phyloP scores from a whole-genome alignment of 2,888 invertebrate species.

The Chrysomela aeneicollis region DNA sequence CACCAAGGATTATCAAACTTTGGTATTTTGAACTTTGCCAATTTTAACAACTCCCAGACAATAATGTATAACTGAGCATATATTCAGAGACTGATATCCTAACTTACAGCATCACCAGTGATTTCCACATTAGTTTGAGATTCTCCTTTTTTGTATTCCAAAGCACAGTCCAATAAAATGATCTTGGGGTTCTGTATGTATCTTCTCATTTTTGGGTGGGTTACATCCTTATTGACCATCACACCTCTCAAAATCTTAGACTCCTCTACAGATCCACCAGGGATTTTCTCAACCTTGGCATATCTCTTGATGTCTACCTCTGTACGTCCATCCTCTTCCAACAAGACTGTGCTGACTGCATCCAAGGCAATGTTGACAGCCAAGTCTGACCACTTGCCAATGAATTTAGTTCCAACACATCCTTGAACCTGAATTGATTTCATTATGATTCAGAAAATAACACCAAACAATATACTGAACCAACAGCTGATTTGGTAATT shows the following conservation, averaged over 20 bases:
- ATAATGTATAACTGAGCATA: too few species aligned
- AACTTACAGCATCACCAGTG: conserved; percentile 77
- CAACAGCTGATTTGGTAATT: too few species aligned
- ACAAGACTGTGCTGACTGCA: conserved; percentile 90
- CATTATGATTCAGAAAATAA: conserved; percentile 2
- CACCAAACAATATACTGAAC: background rate
- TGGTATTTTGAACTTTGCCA: too few species aligned
- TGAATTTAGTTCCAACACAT: conserved; percentile 97
- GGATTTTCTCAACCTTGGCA: conserved; percentile 93
- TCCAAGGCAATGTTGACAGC: conserved; percentile 96
- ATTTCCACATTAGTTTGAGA: conserved; percentile 98
- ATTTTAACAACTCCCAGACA: too few species aligned
- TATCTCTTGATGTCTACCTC: conserved; percentile 99
- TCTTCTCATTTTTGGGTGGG: conserved; percentile 96
- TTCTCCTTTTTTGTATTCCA: conserved; percentile 99
- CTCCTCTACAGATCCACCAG: conserved; percentile 95
- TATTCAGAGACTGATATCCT: too few species aligned
- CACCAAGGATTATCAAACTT: too few species aligned
- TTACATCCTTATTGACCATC: conserved; percentile 99
- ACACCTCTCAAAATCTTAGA: conserved; percentile 92
- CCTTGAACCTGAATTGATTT: conserved; percentile 70
- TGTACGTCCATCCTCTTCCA: conserved; percentile 86
- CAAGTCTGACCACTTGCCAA: conserved; percentile 94
- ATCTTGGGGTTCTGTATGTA: conserved; percentile 94
- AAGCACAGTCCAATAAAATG: conserved; percentile 90